Evolutionary conservation across 37 sponge, comb jelly and placozoan genomes (phyloP).

Genomic region (Petrosia ficiformis): DNA sequence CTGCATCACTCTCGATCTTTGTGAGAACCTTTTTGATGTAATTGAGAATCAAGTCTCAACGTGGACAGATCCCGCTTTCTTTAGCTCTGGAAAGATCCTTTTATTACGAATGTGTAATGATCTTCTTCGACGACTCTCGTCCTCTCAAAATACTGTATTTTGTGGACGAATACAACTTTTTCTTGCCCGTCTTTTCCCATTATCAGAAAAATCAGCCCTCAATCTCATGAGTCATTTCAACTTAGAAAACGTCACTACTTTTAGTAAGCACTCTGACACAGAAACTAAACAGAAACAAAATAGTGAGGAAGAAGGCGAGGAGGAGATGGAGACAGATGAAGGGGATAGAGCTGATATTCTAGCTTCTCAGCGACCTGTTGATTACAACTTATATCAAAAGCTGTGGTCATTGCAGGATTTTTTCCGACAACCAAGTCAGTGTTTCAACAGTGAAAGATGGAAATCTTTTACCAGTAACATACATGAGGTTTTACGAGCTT

Average conservation of each 20-base stretch:
- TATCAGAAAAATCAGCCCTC: slow-evolving; percentile 92
- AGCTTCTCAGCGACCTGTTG: slow-evolving; percentile 34
- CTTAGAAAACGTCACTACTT: slow-evolving; percentile 92
- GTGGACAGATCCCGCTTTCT: slow-evolving; percentile 75
- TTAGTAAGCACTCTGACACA: not conserved
- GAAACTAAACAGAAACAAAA: slow-evolving; percentile 20
- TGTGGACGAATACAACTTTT: slow-evolving; percentile 98
- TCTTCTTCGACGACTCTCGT: slow-evolving; percentile 84
- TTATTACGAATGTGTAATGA: slow-evolving; percentile 94
- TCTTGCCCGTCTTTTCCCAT: slow-evolving; percentile 92
- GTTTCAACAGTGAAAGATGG: slow-evolving; percentile 75
- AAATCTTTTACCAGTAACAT: slow-evolving; percentile 43
- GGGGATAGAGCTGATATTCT: not conserved
- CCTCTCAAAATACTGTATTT: slow-evolving; percentile 92
- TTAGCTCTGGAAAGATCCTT: slow-evolving; percentile 79
- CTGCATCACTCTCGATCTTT: slow-evolving; percentile 77
- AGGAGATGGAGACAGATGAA: slow-evolving; percentile 18
- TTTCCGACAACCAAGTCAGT: slow-evolving; percentile 86
- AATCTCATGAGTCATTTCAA: slow-evolving; percentile 99
- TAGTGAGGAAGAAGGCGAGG: slow-evolving; percentile 6
- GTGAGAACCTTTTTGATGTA: slow-evolving; percentile 74
- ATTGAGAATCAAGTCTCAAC: slow-evolving; percentile 61
- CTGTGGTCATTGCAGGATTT: slow-evolving; percentile 94
- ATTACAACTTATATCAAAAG: slow-evolving; percentile 85
- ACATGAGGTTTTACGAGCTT: slow-evolving; percentile 57